Conservation (phyloP, 1,140 invertebrate genomes). For the Cepaea nemoralis region DNA sequence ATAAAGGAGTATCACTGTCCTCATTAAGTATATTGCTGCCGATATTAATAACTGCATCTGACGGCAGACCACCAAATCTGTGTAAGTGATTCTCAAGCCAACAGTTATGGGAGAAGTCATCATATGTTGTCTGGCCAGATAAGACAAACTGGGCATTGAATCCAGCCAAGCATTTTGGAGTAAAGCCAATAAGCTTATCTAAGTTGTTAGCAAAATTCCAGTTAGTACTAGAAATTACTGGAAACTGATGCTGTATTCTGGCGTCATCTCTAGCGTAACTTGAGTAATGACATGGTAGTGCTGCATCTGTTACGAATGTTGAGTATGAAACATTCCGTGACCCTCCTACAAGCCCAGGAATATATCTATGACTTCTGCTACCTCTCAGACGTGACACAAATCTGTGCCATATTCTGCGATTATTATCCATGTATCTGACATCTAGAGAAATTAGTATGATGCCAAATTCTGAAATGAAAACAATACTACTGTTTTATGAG, state of each 20-base stretch:
- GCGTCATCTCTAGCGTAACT: background rate
- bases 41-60: background rate
- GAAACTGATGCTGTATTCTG: too few relatives aligned
- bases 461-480: too few relatives aligned
- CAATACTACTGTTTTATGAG: too few relatives aligned
- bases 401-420: background rate
- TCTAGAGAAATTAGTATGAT: background rate
- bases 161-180: conserved; percentile 23
- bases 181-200: background rate
- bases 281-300: background rate
- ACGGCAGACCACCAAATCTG: background rate
- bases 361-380: background rate
- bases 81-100: conserved; percentile 28
- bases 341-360: background rate
- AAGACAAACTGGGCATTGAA: conserved; percentile 3
- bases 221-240: background rate
- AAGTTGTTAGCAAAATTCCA: background rate
- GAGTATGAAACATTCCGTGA: background rate
- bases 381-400: background rate
- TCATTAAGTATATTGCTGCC: background rate
- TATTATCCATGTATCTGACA: background rate
- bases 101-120: conserved; percentile 26
- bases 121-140: background rate
- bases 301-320: too few relatives aligned
- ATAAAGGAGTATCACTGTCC: background rate